Base-by-base conservation (phyloP, 2,797 vertebrate species). In the Luscinia luscinia region DNA sequence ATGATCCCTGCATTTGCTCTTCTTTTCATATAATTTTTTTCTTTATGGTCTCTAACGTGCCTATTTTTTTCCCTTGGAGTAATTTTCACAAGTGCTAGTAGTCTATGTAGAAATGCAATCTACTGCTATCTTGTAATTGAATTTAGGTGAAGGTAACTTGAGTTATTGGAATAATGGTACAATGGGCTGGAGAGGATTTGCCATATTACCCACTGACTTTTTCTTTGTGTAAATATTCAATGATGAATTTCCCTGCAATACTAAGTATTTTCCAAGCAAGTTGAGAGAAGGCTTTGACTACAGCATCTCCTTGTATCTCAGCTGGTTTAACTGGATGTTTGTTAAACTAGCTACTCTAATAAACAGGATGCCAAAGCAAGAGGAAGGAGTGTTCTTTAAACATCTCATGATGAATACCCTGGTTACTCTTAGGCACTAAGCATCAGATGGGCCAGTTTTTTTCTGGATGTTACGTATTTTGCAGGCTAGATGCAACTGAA, bases 381-480 rank as follows among this genome's bases (percentile, higher is more conserved):
- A 38, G 57, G 57, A 59, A 59, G 24, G 17, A 19, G 58, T 59
- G 11, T 41, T 74, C 18, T 57, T 11, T 59, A 70, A 76, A 62
- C n/a, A 24, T 11, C 7, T 72, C 13, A n/a, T 49, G 11, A 12
- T 54, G 9, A 30, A 7, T 82, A 18, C 2, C 30, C 21, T 28
- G 5, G 9, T 27, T 2, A 0, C 48, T 59, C 3, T 28, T 45
- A 27, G 48, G 38, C 10, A 12, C 28, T 17, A 36, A 72, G 54
- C 0, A 17, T 17, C 9, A 72, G 24, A 9, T 26, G 23, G 9
- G 13, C 9, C 9, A 41, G 2, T n/a, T 55, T 55, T 84, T 15
- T 59, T 57, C 46, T 66, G 58, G 26, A 23, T 2, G 0, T 36
- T 51, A 9, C 0, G 0, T 28, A 55, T 75, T 22, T 26, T 6